Conservation (phyloP, 2,797 vertebrate genomes). For the Adrianichthys oophorus region DNA sequence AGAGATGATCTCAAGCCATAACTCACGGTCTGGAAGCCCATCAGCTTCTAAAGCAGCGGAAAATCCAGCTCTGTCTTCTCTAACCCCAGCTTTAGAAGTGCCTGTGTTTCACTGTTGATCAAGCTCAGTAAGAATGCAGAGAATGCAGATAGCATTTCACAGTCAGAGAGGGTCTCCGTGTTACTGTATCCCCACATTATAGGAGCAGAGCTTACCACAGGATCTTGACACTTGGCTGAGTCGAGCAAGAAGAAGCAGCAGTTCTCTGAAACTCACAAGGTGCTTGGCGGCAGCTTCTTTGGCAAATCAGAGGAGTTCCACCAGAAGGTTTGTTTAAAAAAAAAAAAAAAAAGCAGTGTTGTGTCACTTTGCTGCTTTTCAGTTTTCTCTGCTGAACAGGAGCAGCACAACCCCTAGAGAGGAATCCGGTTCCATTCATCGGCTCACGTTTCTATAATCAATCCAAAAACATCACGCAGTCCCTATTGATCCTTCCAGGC, state of each 20-base stretch:
- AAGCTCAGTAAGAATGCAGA: slow-evolving; percentile 78
- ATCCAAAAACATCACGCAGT: slow-evolving; percentile 82
- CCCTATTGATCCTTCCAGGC: slow-evolving; percentile 81
- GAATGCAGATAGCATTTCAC: slow-evolving; percentile 84
- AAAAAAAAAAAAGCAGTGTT: slow-evolving; percentile 43
- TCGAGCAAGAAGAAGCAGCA: slow-evolving; percentile 50
- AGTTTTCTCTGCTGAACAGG: slow-evolving; percentile 57
- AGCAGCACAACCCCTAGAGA: slow-evolving; percentile 63
- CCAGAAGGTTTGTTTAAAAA: slow-evolving; percentile 39
- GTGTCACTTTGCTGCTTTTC: slow-evolving; percentile 40
- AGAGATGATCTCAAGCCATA: slow-evolving; percentile 76
- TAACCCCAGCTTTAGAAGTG: slow-evolving; percentile 70
- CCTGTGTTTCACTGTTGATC: slow-evolving; percentile 77
- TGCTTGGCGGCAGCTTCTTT: slow-evolving; percentile 34
- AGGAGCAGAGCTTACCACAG: slow-evolving; percentile 72
- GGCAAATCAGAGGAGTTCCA: slow-evolving; percentile 40
- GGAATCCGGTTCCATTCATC: slow-evolving; percentile 77
- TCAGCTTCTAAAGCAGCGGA: slow-evolving; percentile 74
- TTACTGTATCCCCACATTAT: slow-evolving; percentile 78
- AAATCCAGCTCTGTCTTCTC: slow-evolving; percentile 76
- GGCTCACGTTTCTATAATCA: slow-evolving; percentile 81
- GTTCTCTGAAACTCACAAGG: slow-evolving; percentile 50
- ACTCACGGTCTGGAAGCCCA: slow-evolving; percentile 73
- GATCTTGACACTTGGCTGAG: slow-evolving; percentile 64
- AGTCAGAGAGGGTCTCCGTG: slow-evolving; percentile 72